Evolutionary conservation across 2,113 vertebrate species (phyloP).

Genomic region (Aphyosemion australe): DNA sequence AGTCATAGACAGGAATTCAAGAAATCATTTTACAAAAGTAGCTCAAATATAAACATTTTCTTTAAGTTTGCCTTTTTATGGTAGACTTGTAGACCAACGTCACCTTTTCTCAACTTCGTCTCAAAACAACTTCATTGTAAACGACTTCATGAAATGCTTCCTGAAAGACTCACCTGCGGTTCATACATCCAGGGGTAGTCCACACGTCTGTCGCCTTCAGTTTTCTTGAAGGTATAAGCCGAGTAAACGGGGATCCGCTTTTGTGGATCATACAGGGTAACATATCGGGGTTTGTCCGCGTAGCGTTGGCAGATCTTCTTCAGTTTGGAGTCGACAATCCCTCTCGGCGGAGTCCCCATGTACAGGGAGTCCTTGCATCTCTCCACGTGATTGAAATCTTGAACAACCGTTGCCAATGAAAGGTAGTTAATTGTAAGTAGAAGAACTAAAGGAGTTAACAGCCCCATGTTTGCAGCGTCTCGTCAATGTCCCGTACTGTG

Average conservation of each 20-base stretch:
- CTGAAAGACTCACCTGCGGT: constrained; percentile 65
- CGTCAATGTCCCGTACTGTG: not conserved
- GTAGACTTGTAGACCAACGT: no score
- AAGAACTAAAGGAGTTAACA: not conserved
- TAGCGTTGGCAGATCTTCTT: constrained; percentile 77
- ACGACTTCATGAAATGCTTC: no score
- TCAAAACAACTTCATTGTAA: no score
- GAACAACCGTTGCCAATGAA: constrained; percentile 54
- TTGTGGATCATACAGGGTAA: constrained; percentile 72
- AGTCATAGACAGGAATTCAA: not conserved
- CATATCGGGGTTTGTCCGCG: constrained; percentile 68
- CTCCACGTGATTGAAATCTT: constrained; percentile 73
- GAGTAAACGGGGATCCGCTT: constrained; percentile 76
- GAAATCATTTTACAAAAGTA: not conserved
- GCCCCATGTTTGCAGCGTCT: constrained; percentile 26
- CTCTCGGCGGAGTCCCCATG: constrained; percentile 74
- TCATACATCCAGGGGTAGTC: constrained; percentile 80
- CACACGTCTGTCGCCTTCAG: constrained; percentile 70
- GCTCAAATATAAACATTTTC: not conserved
- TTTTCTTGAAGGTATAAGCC: constrained; percentile 77
- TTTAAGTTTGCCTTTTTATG: no score
- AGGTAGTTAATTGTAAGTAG: not conserved
- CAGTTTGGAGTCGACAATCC: constrained; percentile 44
- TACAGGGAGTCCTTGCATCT: constrained; percentile 76
- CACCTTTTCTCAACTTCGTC: no score